These are phyloP conservation scores for Ranitomeya variabilis DNA, from an alignment of 2,113 vertebrate genomes.

Conservation along the genomic window DNA sequence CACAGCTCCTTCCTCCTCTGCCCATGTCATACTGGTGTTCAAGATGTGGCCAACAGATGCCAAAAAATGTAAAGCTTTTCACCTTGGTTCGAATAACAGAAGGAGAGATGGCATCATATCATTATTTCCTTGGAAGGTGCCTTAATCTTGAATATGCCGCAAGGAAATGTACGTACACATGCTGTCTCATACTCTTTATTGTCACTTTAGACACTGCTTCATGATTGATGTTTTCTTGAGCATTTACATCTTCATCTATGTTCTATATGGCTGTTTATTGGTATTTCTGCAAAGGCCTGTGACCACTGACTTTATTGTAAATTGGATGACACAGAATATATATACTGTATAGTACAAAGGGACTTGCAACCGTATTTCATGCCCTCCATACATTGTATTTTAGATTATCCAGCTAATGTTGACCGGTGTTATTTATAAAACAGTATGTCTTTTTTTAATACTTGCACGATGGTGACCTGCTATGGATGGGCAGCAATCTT, in stretches of 20 bases:
- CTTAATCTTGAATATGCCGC: conserved; percentile 67
- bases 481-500: no score
- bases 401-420: no score
- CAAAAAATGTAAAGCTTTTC: conserved; percentile 66
- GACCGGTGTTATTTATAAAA: no score
- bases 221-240: not conserved
- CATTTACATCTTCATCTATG: not conserved
- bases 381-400: no score
- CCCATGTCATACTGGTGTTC: conserved; percentile 68
- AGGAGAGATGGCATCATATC: conserved; percentile 87
- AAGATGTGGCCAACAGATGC: conserved; percentile 70
- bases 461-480: no score
- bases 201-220: not conserved
- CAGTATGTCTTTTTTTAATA: no score
- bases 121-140: conserved; percentile 79
- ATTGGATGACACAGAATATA: no score
- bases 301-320: not conserved
- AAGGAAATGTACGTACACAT: conserved; percentile 75
- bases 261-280: not conserved
- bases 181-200: not conserved
- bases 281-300: not conserved
- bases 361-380: no score
- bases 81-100: conserved; percentile 80
- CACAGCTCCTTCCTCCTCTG: conserved; percentile 45
- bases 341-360: no score